These are phyloP conservation scores for Exephanes ischioxanthus DNA, from an alignment of 2,888 invertebrate genomes.

Conservation along the genomic window DNA sequence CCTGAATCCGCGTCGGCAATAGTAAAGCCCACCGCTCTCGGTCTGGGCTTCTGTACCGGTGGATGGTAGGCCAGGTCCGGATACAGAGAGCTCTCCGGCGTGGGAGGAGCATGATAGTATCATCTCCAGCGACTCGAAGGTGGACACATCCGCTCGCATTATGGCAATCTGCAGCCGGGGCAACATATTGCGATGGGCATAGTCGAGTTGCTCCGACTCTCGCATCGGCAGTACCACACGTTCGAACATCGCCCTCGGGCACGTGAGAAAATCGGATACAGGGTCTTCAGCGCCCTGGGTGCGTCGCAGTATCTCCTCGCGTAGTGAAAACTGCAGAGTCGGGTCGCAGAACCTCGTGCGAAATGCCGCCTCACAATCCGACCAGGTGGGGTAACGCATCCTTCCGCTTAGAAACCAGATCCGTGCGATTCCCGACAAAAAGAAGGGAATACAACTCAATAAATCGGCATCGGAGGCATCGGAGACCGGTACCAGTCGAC, in stretches of 20 bases:
- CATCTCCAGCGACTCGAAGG: neutral
- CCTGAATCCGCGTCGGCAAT: too few relatives aligned
- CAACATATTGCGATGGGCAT: conserved; percentile 28
- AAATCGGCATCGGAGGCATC: neutral
- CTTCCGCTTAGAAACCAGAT: neutral
- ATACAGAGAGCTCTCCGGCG: neutral
- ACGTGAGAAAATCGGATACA: conserved; percentile 12
- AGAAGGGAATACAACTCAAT: neutral
- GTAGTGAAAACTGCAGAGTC: neutral
- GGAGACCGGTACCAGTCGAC: neutral
- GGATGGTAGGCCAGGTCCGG: too few relatives aligned
- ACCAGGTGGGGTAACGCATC: neutral
- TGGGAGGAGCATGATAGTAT: neutral
- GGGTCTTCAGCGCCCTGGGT: conserved; percentile 24
- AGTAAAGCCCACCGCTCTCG: too few relatives aligned
- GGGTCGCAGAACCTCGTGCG: conserved; percentile 2
- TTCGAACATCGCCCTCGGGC: neutral
- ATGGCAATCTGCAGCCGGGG: conserved; percentile 31
- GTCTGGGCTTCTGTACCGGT: fast-evolving
- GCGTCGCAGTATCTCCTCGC: conserved; percentile 1
- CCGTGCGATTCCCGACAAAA: neutral
- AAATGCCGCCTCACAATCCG: neutral
- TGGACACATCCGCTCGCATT: neutral
- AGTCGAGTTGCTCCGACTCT: neutral
- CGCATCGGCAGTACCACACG: neutral